Conservation (phyloP, 1,140 invertebrate species). For the Meloidogyne hapla region DNA sequence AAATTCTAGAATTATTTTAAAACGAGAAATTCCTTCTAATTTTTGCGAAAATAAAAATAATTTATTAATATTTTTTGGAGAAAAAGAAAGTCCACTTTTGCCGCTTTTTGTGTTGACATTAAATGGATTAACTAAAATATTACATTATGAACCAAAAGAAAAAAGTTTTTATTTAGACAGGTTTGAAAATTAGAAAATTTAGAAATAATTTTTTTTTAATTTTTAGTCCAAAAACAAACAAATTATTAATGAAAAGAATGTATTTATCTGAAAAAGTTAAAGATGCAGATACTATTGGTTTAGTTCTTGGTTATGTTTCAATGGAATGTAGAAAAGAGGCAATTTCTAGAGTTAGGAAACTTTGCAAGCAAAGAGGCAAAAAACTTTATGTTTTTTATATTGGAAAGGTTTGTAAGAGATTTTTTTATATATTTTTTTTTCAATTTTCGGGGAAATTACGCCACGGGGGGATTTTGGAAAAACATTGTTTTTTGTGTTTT, state of each 20-base stretch:
- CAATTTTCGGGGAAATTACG: no score
- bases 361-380: slow-evolving; percentile 48
- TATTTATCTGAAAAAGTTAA: slow-evolving; percentile 52
- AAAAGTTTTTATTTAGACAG: slow-evolving; percentile 18
- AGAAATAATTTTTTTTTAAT: slow-evolving; percentile 30
- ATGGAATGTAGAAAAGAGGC: slow-evolving; percentile 41
- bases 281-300: slow-evolving; percentile 51
- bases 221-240: slow-evolving; percentile 19
- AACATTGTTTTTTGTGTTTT: no score
- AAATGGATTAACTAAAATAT: slow-evolving; percentile 17
- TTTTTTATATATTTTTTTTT: neutral
- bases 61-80: slow-evolving; percentile 43
- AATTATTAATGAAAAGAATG: slow-evolving; percentile 45
- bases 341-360: slow-evolving; percentile 37
- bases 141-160: slow-evolving; percentile 13
- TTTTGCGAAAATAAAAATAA: slow-evolving; percentile 16
- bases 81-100: slow-evolving; percentile 45
- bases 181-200: neutral
- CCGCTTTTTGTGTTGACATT: slow-evolving; percentile 31
- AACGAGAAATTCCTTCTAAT: neutral
- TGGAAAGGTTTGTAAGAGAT: slow-evolving; percentile 43
- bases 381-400: slow-evolving; percentile 57
- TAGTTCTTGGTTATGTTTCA: slow-evolving; percentile 53
- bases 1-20: neutral
- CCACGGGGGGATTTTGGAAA: no score